A percentile compares a stretch with the other conserved stretches of the same genome.
Conservation (phyloP, 1,140 invertebrate genomes). For the Cydia amplana region DNA sequence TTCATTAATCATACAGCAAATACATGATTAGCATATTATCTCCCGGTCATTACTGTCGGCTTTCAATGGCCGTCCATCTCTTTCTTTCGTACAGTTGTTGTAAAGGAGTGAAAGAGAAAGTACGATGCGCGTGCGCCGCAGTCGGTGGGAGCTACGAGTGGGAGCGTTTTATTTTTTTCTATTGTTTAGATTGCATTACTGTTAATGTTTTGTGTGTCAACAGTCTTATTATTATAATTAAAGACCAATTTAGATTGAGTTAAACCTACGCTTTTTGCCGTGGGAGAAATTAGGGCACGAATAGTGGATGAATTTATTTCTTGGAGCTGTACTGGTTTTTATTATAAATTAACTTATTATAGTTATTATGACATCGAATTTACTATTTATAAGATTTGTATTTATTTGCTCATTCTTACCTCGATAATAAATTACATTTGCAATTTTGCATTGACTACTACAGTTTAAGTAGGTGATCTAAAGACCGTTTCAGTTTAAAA, state of each 20-base stretch:
- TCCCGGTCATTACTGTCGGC: constrained; percentile 15
- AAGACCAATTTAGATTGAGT: neutral
- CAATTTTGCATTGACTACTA: too few relatives aligned
- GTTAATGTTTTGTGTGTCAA: neutral
- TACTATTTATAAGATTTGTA: too few relatives aligned
- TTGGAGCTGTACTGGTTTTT: neutral
- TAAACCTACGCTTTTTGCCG: neutral
- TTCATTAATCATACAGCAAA: constrained; percentile 16
- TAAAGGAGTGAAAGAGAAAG: neutral
- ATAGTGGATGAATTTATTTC: neutral
- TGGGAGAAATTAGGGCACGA: neutral
- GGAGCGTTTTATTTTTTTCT: neutral
- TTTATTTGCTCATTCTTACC: too few relatives aligned
- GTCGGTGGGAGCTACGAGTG: constrained; percentile 4
- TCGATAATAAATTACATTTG: too few relatives aligned
- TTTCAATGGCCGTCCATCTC: neutral
- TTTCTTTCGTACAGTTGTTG: neutral
- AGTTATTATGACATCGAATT: too few relatives aligned
- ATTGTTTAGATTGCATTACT: constrained; percentile 10
- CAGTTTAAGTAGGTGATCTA: too few relatives aligned
- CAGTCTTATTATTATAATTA: neutral
- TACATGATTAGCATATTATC: constrained; percentile 16
- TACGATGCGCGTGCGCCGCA: neutral
- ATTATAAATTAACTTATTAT: too few relatives aligned
- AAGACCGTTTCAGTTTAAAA: too few relatives aligned